A percentile compares a stretch with the other conserved stretches of the same genome.
Evolutionary conservation across 2,888 invertebrate species (phyloP).

Genomic region (Ceraclea dissimilis): DNA sequence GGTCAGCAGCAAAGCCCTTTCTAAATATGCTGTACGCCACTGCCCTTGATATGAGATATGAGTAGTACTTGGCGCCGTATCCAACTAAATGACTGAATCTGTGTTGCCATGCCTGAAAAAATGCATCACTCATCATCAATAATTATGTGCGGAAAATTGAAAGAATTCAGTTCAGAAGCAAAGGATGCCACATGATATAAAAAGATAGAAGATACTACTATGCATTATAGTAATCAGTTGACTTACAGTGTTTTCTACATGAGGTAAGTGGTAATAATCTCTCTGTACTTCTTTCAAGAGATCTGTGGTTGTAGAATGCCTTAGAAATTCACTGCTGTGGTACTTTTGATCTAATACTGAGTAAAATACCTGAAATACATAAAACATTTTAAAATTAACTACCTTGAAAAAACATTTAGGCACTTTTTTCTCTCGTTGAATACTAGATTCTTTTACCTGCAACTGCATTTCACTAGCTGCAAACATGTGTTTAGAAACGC

Average conservation of each 20-base stretch:
- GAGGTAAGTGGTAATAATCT: slow-evolving; percentile 78
- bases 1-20: slow-evolving; percentile 70
- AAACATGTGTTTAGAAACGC: slow-evolving; percentile 80
- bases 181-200: too few species aligned
- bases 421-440: too few species aligned
- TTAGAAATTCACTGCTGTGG: slow-evolving; percentile 57
- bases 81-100: slow-evolving; percentile 95
- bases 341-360: slow-evolving; percentile 87
- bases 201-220: too few species aligned
- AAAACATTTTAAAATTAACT: too few species aligned
- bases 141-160: too few species aligned
- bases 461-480: slow-evolving; percentile 82
- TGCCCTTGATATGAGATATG: slow-evolving; percentile 91
- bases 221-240: too few species aligned
- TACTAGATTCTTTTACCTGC: too few species aligned
- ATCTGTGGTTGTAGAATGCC: slow-evolving; percentile 56
- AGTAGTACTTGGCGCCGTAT: slow-evolving; percentile 98
- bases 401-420: too few species aligned
- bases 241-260: slow-evolving; percentile 74
- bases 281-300: slow-evolving; percentile 69
- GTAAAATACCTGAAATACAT: slow-evolving; percentile 66
- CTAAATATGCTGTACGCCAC: slow-evolving; percentile 93
- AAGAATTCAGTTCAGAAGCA: not conserved
- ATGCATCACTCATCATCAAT: not conserved
- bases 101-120: slow-evolving; percentile 79